Percentiles rank a stretch among this genome's conserved stretches.
phyloP scores from a whole-genome alignment of 2,797 vertebrate genomes.

The Varecia variegata region DNA sequence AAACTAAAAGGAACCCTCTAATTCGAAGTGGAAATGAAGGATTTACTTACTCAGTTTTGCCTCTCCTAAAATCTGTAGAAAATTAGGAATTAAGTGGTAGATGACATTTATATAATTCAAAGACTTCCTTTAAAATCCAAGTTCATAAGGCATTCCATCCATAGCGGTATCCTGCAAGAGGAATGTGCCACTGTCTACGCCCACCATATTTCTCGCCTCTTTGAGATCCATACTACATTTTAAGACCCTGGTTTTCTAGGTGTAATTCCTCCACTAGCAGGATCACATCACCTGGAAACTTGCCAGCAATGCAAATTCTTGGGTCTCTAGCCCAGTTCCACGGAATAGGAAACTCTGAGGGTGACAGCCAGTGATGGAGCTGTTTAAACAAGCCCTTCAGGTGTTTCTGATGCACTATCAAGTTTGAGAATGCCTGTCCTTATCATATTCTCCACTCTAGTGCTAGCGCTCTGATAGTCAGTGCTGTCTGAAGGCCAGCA shows the following conservation, averaged over 20 bases:
- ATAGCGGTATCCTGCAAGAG: neutral
- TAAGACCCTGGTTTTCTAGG: neutral
- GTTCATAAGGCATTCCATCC: neutral
- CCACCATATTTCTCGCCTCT: neutral
- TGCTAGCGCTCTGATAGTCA: neutral
- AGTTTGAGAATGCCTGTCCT: neutral
- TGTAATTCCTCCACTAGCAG: neutral
- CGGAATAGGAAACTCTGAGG: neutral
- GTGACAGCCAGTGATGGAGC: neutral
- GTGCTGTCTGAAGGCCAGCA: neutral
- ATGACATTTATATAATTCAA: neutral
- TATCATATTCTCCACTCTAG: neutral
- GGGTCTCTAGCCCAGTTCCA: neutral
- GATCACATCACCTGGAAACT: neutral
- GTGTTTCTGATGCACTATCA: too few species aligned
- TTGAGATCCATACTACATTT: neutral
- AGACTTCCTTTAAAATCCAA: neutral
- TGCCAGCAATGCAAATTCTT: neutral
- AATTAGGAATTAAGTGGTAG: neutral
- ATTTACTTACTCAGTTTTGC: neutral
- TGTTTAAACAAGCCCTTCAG: neutral
- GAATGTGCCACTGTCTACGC: accelerated
- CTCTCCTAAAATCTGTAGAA: neutral
- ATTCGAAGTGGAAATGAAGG: neutral
- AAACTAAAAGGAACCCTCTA: neutral